Evolutionary conservation across 2,113 vertebrate genomes (phyloP), one percentile per base, ranked within the genome.

Genomic region (Casuarius casuarius): DNA sequence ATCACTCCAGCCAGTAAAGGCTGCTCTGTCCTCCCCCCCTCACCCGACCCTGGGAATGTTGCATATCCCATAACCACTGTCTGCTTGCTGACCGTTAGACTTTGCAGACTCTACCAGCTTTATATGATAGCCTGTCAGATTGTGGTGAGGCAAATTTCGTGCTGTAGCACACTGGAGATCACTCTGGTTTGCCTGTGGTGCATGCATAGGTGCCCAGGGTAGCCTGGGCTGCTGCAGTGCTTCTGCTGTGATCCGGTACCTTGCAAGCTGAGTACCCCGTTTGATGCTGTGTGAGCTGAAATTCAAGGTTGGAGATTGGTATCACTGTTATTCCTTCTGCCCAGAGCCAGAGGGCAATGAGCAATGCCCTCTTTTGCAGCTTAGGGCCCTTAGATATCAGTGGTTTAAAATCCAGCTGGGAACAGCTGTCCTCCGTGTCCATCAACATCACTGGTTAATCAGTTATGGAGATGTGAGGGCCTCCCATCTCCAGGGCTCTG

Each of bases 61-160:
- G 25, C 19, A 2, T 52, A 49, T 77, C 67, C 66, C 7, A 1
- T 85, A 93, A 96, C 78, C 21, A 1, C 86, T 74, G 52, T 66
- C 79, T 95, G 19, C 42, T 93, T n/a, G 68, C 87, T 94, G 87
- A 84, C 63, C 87, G 19, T 92, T 63, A 74, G 59, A n/a, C 59
- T 90, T 80, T 80, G 67, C 46, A 93, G 17, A 87, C 61, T 40
- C 59, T 66, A 26, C 48, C 15, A 20, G 63, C 48, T 96, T 87
- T 71, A 12, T 78, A 42, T 63, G 71, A 77, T 26, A 77, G 85
- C 49, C 77, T 72, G 76, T 78, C 78, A 67, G 44, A 10, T 42
- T 84, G 61, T 48, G 84, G 81, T 0, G 3, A 92, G 72, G 51
- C 7, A 28, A 48, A 49, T 86, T 86, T 62, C 84, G 67, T 73